These are phyloP conservation scores for Clavelina lepadiformis DNA, from an alignment of 23 tunicate species.

Conservation along the genomic window DNA sequence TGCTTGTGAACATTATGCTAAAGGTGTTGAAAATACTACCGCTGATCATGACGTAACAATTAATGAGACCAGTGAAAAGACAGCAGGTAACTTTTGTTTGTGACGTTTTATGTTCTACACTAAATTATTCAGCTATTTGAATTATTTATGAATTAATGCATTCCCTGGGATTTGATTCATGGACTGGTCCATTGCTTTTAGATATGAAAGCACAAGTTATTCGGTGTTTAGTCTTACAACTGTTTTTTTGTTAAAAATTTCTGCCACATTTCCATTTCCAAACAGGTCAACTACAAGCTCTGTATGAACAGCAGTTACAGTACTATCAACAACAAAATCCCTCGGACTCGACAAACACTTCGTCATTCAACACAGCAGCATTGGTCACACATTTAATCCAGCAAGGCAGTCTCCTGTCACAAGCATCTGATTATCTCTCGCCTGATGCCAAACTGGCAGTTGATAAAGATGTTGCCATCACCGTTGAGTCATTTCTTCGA, in stretches of 20 bases:
- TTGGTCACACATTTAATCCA: conserved; percentile 68
- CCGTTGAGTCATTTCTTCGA: conserved; percentile 47
- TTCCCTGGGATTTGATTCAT: no score
- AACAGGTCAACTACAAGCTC: conserved; percentile 30
- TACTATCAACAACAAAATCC: conserved; percentile 24
- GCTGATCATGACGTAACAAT: neutral
- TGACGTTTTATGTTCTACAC: neutral
- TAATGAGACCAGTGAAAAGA: neutral
- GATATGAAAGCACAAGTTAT: no score
- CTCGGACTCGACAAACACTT: neutral
- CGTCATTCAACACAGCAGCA: conserved; percentile 34
- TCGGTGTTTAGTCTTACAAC: no score
- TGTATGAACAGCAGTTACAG: conserved; percentile 39
- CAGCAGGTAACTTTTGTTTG: neutral
- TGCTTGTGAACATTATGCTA: conserved; percentile 18
- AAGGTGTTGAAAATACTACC: conserved; percentile 22
- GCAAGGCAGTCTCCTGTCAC: conserved; percentile 44
- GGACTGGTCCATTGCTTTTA: no score
- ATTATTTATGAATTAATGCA: no score
- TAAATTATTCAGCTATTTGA: neutral
- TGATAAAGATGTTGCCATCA: conserved; percentile 58
- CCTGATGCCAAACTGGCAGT: conserved; percentile 50
- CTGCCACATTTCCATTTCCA: no score
- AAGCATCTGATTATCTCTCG: conserved; percentile 17
- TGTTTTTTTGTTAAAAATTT: no score